Percentiles rank a stretch among this genome's conserved stretches.
phyloP scores from a whole-genome alignment of 2,797 vertebrate species.

The Eupleurogrammus muticus region DNA sequence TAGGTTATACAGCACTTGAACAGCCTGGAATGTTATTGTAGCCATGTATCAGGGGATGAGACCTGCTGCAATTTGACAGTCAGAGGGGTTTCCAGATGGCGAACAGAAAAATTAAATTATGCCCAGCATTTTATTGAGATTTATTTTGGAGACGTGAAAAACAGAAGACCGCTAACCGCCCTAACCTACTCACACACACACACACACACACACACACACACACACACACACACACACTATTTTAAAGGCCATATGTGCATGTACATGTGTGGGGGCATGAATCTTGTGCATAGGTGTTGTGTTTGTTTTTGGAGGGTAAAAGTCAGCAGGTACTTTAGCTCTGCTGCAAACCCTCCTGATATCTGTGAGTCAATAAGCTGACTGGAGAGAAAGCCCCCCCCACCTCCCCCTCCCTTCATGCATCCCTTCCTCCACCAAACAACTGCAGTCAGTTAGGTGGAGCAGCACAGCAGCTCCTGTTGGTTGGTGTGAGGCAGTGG shows the following conservation, averaged over 20 bases:
- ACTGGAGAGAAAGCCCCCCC: constrained; percentile 85
- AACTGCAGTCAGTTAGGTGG: constrained; percentile 69
- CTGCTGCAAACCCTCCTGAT: constrained; percentile 71
- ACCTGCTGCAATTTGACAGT: constrained; percentile 55
- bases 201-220: too few relatives aligned
- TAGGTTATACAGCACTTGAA: constrained; percentile 56
- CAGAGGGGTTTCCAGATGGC: constrained; percentile 60
- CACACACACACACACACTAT: too few relatives aligned
- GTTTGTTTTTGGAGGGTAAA: constrained; percentile 56
- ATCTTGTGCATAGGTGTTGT: constrained; percentile 41
- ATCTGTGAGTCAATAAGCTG: constrained; percentile 88
- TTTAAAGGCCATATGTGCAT: constrained; percentile 44
- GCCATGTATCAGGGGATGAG: constrained; percentile 62
- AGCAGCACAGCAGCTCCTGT: constrained; percentile 73
- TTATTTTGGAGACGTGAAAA: constrained; percentile 54
- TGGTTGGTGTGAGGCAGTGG: constrained; percentile 72
- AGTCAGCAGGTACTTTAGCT: constrained; percentile 58
- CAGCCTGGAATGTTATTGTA: constrained; percentile 63
- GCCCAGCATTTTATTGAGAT: constrained; percentile 52
- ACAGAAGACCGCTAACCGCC: constrained; percentile 20
- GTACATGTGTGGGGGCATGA: constrained; percentile 6
- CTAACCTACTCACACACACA: too few relatives aligned
- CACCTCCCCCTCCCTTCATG: constrained; percentile 51
- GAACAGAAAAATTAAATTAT: constrained; percentile 63
- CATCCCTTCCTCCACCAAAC: constrained; percentile 73